phyloP scores from a whole-genome alignment of 2,888 invertebrate genomes.

The Sepiola atlantica region DNA sequence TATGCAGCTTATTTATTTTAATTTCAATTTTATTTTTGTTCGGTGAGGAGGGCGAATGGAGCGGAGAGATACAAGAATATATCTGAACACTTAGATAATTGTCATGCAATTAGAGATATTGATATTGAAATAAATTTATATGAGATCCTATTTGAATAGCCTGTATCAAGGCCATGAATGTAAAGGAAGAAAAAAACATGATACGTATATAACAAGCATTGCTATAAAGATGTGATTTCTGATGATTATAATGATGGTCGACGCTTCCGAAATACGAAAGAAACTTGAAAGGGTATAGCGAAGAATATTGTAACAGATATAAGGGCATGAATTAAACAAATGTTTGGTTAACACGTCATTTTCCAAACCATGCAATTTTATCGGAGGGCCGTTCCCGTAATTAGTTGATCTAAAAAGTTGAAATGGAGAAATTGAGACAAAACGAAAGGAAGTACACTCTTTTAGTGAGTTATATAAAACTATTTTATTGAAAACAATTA shows the following conservation, averaged over 20 bases:
- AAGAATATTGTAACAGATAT: neutral
- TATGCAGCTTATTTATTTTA: neutral
- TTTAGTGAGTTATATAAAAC: too few relatives aligned
- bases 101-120: neutral
- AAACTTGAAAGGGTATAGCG: neutral
- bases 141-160: neutral
- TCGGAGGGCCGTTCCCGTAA: too few relatives aligned
- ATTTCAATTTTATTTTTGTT: neutral
- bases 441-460: too few relatives aligned
- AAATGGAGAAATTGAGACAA: too few relatives aligned
- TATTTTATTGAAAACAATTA: too few relatives aligned
- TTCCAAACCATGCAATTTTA: too few relatives aligned
- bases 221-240: neutral
- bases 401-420: too few relatives aligned
- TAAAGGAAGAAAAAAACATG: neutral
- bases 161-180: neutral
- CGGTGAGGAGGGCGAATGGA: too few relatives aligned
- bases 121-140: neutral
- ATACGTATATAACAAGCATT: neutral
- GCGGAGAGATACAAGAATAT: neutral
- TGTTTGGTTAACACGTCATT: too few relatives aligned
- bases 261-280: too few relatives aligned
- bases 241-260: neutral
- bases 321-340: neutral
- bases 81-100: neutral